Percentiles rank a stretch among this genome's conserved stretches.
Conservation (phyloP, 2,797 vertebrate genomes). For the Syndactyla subalaris region DNA sequence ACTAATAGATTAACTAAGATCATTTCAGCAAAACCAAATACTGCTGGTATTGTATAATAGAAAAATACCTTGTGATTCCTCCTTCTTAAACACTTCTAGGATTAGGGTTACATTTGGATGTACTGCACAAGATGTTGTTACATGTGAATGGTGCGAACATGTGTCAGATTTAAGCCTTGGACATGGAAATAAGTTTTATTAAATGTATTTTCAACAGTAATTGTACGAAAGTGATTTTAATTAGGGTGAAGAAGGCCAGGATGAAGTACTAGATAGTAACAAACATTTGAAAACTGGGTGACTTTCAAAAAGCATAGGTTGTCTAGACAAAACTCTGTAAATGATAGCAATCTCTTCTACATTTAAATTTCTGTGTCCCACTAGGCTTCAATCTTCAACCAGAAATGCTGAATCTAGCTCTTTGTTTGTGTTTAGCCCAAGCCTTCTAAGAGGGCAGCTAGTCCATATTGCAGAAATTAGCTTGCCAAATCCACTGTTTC, state of each 20-base stretch:
- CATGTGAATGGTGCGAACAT: background rate
- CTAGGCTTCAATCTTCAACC: background rate
- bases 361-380: background rate
- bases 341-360: background rate
- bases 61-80: background rate
- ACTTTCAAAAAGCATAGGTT: background rate
- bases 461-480: background rate
- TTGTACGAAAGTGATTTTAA: background rate
- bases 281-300: background rate
- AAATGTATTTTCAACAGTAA: background rate
- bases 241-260: background rate
- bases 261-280: background rate
- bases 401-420: background rate
- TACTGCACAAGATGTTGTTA: background rate
- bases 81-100: background rate
- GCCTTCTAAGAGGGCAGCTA: background rate
- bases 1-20: background rate
- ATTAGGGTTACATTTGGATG: background rate
- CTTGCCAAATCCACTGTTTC: background rate
- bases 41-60: background rate
- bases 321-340: background rate
- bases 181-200: background rate
- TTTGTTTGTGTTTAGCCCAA: background rate
- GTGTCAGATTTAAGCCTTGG: background rate
- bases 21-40: background rate